Evolutionary conservation across 2,797 vertebrate genomes (phyloP).

Genomic region (Hippoglossus hippoglossus): DNA sequence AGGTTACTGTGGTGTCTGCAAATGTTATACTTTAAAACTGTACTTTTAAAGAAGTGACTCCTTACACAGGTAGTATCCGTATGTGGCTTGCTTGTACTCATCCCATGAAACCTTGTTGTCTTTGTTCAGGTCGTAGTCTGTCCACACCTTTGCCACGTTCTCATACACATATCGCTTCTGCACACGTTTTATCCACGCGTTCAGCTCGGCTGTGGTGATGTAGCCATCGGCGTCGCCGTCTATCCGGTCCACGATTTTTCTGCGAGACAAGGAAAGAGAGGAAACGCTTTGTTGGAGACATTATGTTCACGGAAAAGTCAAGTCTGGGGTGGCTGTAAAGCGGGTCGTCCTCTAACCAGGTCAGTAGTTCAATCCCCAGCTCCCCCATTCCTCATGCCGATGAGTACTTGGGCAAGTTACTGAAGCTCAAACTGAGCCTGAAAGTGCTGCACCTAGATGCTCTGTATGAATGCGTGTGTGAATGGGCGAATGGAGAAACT

Average conservation of each 20-base stretch:
- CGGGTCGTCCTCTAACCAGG: too few relatives aligned
- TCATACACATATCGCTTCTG: slow-evolving; percentile 98
- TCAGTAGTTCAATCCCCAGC: too few relatives aligned
- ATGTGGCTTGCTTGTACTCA: slow-evolving; percentile 97
- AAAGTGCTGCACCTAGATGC: too few relatives aligned
- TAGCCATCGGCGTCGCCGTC: slow-evolving; percentile 89
- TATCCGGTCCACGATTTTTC: slow-evolving; percentile 95
- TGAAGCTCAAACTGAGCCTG: too few relatives aligned
- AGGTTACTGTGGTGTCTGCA: background rate
- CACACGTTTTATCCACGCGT: slow-evolving; percentile 95
- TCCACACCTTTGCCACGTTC: slow-evolving; percentile 97
- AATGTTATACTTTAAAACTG: too few relatives aligned
- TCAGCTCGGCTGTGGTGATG: slow-evolving; percentile 91
- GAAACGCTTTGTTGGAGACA: background rate
- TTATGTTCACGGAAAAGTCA: background rate
- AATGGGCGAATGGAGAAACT: too few relatives aligned
- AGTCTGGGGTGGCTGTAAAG: background rate
- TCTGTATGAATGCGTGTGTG: too few relatives aligned
- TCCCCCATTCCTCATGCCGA: too few relatives aligned
- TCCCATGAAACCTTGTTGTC: slow-evolving; percentile 97
- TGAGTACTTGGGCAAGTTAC: too few relatives aligned
- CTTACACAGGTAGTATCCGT: slow-evolving; percentile 96
- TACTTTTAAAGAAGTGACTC: slow-evolving; percentile 6
- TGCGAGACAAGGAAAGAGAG: slow-evolving; percentile 64
- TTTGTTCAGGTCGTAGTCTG: slow-evolving; percentile 95